Evolutionary conservation across 92 coral and sea anemone species (phyloP), one percentile per base, ranked within the genome.

Genomic region (Montipora capitata): DNA sequence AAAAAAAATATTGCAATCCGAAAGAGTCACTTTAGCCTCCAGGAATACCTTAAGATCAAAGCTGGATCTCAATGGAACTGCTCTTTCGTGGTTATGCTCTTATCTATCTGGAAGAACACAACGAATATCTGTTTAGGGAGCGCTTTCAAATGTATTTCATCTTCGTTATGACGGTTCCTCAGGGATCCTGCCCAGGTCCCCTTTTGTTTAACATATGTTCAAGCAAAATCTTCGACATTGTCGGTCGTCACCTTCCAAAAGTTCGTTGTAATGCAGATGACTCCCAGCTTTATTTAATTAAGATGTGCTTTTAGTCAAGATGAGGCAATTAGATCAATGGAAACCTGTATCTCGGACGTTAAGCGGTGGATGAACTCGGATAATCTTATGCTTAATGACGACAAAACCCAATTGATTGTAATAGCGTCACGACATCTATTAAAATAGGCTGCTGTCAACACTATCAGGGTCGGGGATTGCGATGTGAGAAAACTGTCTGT

Each of bases 381-480:
- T 15, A 57, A 45, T 4, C 51, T 45, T 45, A 45, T 8, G 6
- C 51, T 45, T 45, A 45, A 2, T 45, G 51, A 45, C 51, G 51
- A 45, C 51, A 45, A 45, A 45, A 45, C 51, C 51, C 3, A 45
- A 45, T 45, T 45, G 10, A 5, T 45, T 45, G 51, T 45, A 45
- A 45, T 45, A 45, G 51, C 9, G 51, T 45, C 1, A 45, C 51
- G 9, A 45, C 51, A 45, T 45, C 51, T 45, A 45, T 45, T 45
- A 45, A 45, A 45, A 45, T 4, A 45, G 68, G 84, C 57, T 58
- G 63, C 58, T 78, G 41, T 68, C 8, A 77, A 54, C 7, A 65
- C 39, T 10, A 87, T 87, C 68, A 48, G 74, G 38, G 79, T 79
- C 57, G 62, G 79, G 42, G 42, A 80, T 39, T 56, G 48, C 44